Evolutionary conservation across 2,797 vertebrate genomes (phyloP), one percentile per base, ranked within the genome.

Genomic region (Sebastes oblongus): DNA sequence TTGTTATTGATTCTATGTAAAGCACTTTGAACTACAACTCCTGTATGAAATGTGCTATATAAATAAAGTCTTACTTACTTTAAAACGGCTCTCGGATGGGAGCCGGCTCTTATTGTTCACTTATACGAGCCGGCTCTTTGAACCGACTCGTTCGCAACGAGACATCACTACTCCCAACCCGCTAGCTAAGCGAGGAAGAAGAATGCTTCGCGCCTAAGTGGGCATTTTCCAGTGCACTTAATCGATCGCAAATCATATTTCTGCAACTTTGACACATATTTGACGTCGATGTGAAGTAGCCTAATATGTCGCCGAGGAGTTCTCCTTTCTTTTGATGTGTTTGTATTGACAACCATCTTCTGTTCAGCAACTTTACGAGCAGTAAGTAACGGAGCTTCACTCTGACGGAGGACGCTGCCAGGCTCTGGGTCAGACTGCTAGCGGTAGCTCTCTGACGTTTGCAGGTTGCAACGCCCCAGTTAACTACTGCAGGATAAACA

Each of bases 371-470:
- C 30, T 68, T 56, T 36, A 66, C 3, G 10, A 22, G 62, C 39
- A 56, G 34, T 34, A 34, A 10, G 32, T 4, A 54, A n/a, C 10
- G 4, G 3, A 3, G 50, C 25, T 25, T 46, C 0, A 46, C 42
- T 46, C 1, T 34, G 16, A 39, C 16, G 29, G 20, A 18, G 24
- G 6, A 52, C 32, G 56, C 58, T 7, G 18, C 16, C 11, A 10
- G 22, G 10, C 10, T 34, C 12, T 4, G 1, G 4, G 2, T 62
- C 3, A 34, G 34, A 34, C 0, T 25, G 86, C 87, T 85, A 88
- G 83, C 72, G 3, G 64, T 85, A 78, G 82, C 77, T 39, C 4
- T 5, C 27, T 42, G 14, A 36, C 29, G 16, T 18, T 13, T 52
- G 20, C 18, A 34, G n/a, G n/a, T 10, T 60, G 65, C 22, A 66